Evolutionary conservation across 37 sponge, comb jelly and placozoan species (phyloP).

Genomic region (Spongilla lacustris): DNA sequence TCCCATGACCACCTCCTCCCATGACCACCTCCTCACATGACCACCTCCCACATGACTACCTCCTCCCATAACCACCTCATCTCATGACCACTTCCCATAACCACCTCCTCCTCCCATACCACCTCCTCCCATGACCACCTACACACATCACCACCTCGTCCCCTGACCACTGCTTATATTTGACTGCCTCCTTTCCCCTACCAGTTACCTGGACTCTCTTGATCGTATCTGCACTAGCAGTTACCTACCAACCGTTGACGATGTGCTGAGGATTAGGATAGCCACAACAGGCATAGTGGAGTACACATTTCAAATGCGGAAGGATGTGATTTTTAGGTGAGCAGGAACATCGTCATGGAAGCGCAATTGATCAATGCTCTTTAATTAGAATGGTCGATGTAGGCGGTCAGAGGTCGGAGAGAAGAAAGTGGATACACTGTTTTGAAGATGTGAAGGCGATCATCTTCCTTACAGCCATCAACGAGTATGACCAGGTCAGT

Average conservation of each 20-base stretch:
- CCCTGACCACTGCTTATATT: too few relatives aligned
- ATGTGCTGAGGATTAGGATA: constrained; percentile 89
- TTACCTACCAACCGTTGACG: constrained; percentile 87
- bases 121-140: too few relatives aligned
- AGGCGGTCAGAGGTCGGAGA: constrained; percentile 72
- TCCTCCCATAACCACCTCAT: too few relatives aligned
- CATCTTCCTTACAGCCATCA: constrained; percentile 64
- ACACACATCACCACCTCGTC: too few relatives aligned
- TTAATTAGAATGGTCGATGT: constrained; percentile 78
- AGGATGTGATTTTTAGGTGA: constrained; percentile 87
- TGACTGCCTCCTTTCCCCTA: too few relatives aligned
- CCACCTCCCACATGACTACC: too few relatives aligned
- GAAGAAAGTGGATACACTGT: constrained; percentile 78
- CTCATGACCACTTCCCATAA: too few relatives aligned
- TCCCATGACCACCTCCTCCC: too few relatives aligned
- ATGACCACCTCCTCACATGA: too few relatives aligned
- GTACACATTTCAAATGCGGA: constrained; percentile 84
- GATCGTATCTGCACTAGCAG: constrained; percentile 61
- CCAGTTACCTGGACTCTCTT: constrained; percentile 88
- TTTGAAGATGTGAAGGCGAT: constrained; percentile 74
- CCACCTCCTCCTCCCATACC: too few relatives aligned
- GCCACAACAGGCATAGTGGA: constrained; percentile 95
- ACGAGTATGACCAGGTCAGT: constrained; percentile 72
- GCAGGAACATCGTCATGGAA: neutral
- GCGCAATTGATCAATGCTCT: neutral